Evolutionary conservation across 2,888 invertebrate species (phyloP), one percentile per base, ranked within the genome.

Genomic region (Clunio marinus): DNA sequence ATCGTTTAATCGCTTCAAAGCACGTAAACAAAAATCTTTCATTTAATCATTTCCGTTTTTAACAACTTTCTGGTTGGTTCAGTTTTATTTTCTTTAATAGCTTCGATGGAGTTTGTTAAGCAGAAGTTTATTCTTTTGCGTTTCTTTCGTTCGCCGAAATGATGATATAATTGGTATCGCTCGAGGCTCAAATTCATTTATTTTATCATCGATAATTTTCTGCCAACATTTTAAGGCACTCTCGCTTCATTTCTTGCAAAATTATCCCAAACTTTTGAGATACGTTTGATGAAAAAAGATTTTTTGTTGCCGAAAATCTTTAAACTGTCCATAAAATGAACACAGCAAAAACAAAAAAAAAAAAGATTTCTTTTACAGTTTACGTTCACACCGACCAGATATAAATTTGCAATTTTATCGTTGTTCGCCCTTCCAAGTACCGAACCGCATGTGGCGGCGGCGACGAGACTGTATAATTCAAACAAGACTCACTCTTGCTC

Each of bases 41-140:
- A 57, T 17, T 17, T 20, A 37, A 24, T 63, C 41, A 63, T 46
- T 63, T 63, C 63, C 46, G 63, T 63, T 63, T 63, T 63, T 45
- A 63, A 28, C 63, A 45, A 46, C 63, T 63, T 60, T 27, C 25
- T 27, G 7, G 51, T 51, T 51, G 41, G n/a, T n/a, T 22, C 51
- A 22, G 22, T 51, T 57, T 57, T 13, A 27, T 13, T 24, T 8
- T 57, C 27, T 13, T n/a, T n/a, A n/a, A n/a, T n/a, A n/a, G n/a
- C n/a, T n/a, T n/a, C 22, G 20, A 51, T 22, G 24, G 45, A 45
- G 7, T 45, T 45, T 45, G 15, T n/a, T 10, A 5, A 22, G 55
- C 57, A 13, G 13, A 57, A 57, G 27, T n/a, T 24, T 25, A 57
- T 57, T 27, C 57, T 13, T 51, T 24, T 27, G 20, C 8, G 10